Base-by-base conservation (phyloP, 1,140 invertebrate species). In the Steinernema feltiae region DNA sequence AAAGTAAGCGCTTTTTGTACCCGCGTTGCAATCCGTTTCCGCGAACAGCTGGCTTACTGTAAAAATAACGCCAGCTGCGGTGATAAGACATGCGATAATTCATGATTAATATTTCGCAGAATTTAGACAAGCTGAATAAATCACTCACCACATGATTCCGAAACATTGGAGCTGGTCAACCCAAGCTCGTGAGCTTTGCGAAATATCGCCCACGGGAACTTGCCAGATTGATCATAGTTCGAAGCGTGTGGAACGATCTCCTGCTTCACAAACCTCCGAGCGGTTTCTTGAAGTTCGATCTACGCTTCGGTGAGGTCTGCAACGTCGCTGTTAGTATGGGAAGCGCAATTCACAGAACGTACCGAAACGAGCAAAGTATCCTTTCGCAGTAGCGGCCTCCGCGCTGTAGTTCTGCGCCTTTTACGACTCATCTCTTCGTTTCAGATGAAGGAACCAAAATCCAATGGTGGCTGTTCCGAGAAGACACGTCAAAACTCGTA, bases 121-220 rank as follows among this genome's bases (percentile, higher is more conserved):
- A n/a, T 3, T 63, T 7, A 41, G 18, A 7, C 35, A 41, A 41
- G 18, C 35, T 18, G 18, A 27, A 7, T n/a, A 63, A 27, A 3
- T 12, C 24, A 63, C 53, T 63, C 24, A 63, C 53, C 53, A 27
- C 53, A 63, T 3, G 15, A 15, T 27, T 63, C 53, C 3, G 53
- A 21, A 12, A 63, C 53, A 27, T 63, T 21, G 24, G 7, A n/a
- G 53, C 53, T 63, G 53, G 53, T 63, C 2, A 63, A 63, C 3
- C 53, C 53, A 27, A 15, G 24, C 24, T 63, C 53, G 90, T 92
- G 94, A 17, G 94, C 94, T 97, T n/a, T 97, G 88, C 97, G 97
- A 1, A 98, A 88, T 79, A 98, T 90, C 12, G 93, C 93, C 93
- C 93, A 94, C 0, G 96, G 96, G 88, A 93, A 99, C 63, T 94